Evolutionary conservation across 2,113 vertebrate species (phyloP), one percentile per base, ranked within the genome.

Genomic region (Myiozetetes cayanensis): DNA sequence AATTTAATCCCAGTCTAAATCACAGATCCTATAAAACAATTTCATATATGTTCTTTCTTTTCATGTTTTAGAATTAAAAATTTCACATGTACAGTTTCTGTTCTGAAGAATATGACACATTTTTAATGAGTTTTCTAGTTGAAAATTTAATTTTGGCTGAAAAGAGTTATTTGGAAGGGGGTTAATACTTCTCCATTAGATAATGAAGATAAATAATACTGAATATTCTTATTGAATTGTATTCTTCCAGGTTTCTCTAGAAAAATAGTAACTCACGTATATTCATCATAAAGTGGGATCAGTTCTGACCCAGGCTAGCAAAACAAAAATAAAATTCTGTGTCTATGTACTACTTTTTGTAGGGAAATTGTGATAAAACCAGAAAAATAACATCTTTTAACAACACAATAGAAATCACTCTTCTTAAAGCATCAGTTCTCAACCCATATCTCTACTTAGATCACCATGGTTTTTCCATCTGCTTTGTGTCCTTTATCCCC

Each of bases 241-340:
- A 30, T 30, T 58, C 47, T 70, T 68, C 23, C 25, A 33, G 8
- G 8, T 73, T 80, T 87, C 21, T 63, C 14, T n/a, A 19, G 24
- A 43, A 83, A 72, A 66, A 23, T 4, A 56, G 24, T 50, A 56
- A 50, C 18, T 35, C 31, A 19, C 6, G 4, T 4, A 8, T 18
- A 31, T 16, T 12, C 61, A n/a, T 61, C 65, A n/a, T 61, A 13
- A 78, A 65, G 11, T 14, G 4, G 10, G 10, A 87, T 62, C 20
- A 66, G 4, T 31, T 83, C 28, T 62, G 30, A 80, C 1, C 5
- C 10, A 59, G 30, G 3, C 6, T 27, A 59, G 12, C 4, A 31
- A 21, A 77, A 85, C 8, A 0, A 9, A 0, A 0, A 22, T 10
- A 56, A 41, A 8, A 44, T 17, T 14, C 14, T 13, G 3, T 30